Percentiles rank a stretch among this genome's conserved stretches.
Evolutionary conservation across 2,888 invertebrate genomes (phyloP).

Genomic region (Pyrocoelia pectoralis): DNA sequence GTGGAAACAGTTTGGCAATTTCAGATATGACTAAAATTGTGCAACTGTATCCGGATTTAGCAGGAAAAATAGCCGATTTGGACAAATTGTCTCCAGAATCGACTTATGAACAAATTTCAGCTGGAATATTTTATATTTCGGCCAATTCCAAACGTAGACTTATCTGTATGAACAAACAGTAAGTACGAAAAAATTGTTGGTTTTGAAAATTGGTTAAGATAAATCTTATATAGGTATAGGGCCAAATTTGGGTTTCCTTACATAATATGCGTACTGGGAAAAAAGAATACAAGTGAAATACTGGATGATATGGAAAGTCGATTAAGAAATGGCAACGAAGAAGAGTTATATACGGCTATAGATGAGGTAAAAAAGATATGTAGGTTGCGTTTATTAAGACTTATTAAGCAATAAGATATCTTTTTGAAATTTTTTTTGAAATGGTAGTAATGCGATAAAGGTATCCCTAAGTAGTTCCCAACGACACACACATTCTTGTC

Average conservation of each 20-base stretch:
- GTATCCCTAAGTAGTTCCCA: no score
- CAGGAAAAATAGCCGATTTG: conserved; percentile 64
- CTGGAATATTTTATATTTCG: conserved; percentile 65
- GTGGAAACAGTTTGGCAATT: background rate
- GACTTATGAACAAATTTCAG: conserved; percentile 64
- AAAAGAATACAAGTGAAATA: conserved; percentile 66
- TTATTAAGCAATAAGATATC: conserved; percentile 13
- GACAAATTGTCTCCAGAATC: conserved; percentile 68
- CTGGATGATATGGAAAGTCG: conserved; percentile 65
- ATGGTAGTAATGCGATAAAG: no score
- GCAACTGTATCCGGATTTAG: conserved; percentile 71
- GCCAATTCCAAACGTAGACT: conserved; percentile 63
- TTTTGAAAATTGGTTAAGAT: background rate
- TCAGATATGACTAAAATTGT: conserved; percentile 56
- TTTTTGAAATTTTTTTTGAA: conserved; percentile 9
- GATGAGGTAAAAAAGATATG: conserved; percentile 76
- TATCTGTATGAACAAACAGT: conserved; percentile 58
- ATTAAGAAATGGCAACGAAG: conserved; percentile 62
- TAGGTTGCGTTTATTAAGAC: conserved; percentile 62
- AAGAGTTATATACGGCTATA: conserved; percentile 67
- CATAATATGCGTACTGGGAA: conserved; percentile 71
- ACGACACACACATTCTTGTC: no score
- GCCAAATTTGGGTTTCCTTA: conserved; percentile 74
- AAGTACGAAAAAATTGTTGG: background rate
- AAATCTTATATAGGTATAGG: conserved; percentile 64